These are phyloP conservation scores for Sparidentex hasta DNA, from an alignment of 2,797 vertebrate species.

Conservation along the genomic window DNA sequence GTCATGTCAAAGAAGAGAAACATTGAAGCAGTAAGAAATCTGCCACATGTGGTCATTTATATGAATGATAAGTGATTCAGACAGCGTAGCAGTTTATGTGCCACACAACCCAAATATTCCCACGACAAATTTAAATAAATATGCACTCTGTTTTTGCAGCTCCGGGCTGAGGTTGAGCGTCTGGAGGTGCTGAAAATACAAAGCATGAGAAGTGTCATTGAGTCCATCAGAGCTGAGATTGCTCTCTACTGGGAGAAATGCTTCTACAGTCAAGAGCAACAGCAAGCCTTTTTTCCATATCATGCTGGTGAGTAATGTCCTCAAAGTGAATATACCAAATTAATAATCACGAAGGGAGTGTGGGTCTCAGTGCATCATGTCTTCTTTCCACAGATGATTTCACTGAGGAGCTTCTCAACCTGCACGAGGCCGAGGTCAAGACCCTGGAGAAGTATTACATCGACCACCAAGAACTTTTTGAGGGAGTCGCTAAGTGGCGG, in stretches of 20 bases:
- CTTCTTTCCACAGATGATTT: slow-evolving; percentile 85
- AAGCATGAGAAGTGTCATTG: slow-evolving; percentile 89
- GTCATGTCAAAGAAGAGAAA: slow-evolving; percentile 84
- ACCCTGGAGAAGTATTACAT: slow-evolving; percentile 87
- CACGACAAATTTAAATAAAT: background rate
- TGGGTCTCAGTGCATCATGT: background rate
- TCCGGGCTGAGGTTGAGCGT: slow-evolving; percentile 87
- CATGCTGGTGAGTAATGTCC: slow-evolving; percentile 56
- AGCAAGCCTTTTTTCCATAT: slow-evolving; percentile 85
- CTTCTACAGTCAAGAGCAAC: slow-evolving; percentile 91
- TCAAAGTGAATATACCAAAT: background rate
- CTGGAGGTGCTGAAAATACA: slow-evolving; percentile 91
- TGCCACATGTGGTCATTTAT: background rate
- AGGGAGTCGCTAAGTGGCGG: slow-evolving; percentile 91
- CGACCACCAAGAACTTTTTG: slow-evolving; percentile 90
- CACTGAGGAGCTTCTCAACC: slow-evolving; percentile 88
- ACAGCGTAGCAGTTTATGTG: background rate
- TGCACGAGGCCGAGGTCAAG: slow-evolving; percentile 88
- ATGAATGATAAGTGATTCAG: background rate
- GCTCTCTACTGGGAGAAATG: slow-evolving; percentile 91
- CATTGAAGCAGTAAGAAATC: slow-evolving; percentile 88
- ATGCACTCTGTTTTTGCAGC: slow-evolving; percentile 50
- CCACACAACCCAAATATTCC: background rate
- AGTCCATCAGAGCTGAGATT: slow-evolving; percentile 88
- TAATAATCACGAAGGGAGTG: background rate